Conservation (phyloP, 1,140 invertebrate genomes). For the Drosophila sp. region DNA sequence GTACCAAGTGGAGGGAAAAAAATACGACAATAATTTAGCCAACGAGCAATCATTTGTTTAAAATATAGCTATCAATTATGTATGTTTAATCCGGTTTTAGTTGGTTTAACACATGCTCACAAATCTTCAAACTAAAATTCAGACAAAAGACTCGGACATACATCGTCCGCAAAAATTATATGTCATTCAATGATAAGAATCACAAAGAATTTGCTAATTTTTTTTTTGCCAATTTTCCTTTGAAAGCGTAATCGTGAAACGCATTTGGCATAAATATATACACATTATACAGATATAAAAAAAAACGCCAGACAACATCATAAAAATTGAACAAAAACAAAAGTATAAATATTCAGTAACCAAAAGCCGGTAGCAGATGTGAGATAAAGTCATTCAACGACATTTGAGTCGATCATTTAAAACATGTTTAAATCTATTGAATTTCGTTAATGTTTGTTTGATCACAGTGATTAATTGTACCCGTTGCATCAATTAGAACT, state of each 20-base stretch:
- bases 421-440: neutral
- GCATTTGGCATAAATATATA: constrained; percentile 18
- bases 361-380: constrained; percentile 18
- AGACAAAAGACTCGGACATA: neutral
- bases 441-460: neutral
- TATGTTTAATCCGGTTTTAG: constrained; percentile 3
- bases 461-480: neutral
- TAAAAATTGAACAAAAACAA: neutral
- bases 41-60: constrained; percentile 4
- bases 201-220: constrained; percentile 9
- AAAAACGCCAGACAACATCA: constrained; percentile 8
- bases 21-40: no score
- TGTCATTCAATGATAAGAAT: neutral
- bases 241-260: constrained; percentile 13
- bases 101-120: neutral
- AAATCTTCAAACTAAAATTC: neutral
- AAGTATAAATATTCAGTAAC: constrained; percentile 14
- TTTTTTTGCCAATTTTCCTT: constrained; percentile 8
- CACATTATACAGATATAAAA: neutral
- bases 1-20: neutral
- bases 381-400: neutral
- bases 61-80: neutral
- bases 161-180: neutral
- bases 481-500: neutral
- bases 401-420: constrained; percentile 1